Conservation (phyloP, 1,140 invertebrate species). For the Brachystomella parvula region DNA sequence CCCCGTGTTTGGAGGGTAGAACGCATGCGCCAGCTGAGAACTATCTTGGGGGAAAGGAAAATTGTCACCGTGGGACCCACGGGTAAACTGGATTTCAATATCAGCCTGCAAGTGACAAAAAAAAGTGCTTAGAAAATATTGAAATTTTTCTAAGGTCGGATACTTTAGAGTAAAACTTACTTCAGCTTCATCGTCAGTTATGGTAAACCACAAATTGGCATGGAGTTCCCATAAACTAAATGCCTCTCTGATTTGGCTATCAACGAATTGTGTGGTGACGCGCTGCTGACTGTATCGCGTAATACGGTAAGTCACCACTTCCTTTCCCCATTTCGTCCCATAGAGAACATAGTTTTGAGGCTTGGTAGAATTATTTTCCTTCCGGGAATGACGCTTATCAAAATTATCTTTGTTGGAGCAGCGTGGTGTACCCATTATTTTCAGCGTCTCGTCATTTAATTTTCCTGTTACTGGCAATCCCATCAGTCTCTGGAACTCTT, state of each 20-base stretch:
- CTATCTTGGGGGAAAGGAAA: not conserved
- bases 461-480: not conserved
- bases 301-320: not conserved
- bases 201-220: not conserved
- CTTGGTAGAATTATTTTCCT: not conserved
- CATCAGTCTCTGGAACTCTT: not conserved
- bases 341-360: not conserved
- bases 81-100: not conserved
- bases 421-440: not conserved
- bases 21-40: slow-evolving; percentile 1
- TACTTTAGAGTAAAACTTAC: not conserved
- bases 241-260: not conserved
- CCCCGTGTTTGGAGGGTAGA: not conserved
- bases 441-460: not conserved
- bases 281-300: not conserved
- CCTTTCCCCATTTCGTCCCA: not conserved
- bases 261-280: not conserved
- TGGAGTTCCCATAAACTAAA: not conserved
- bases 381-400: not conserved
- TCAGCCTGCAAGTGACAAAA: not conserved
- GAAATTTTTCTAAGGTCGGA: not conserved
- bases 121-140: not conserved
- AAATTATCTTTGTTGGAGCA: not conserved
- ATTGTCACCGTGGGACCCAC: not conserved
- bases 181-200: not conserved